Base-by-base conservation (phyloP, 2,888 invertebrate species). In the Dromius quadrimaculatus region DNA sequence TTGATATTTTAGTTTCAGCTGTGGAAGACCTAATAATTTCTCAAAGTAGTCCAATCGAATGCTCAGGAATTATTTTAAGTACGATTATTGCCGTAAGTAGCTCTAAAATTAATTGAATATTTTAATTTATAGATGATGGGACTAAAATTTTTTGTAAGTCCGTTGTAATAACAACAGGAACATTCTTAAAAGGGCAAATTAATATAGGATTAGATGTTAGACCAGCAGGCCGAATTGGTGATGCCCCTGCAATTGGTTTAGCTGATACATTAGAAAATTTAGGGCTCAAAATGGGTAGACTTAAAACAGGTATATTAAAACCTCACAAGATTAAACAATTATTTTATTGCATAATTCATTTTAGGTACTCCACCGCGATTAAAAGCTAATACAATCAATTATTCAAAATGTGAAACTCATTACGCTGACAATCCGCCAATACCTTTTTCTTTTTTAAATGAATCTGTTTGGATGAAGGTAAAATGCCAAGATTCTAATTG, bases 151-250 rank as follows among this genome's bases (percentile, higher is more conserved):
- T 82, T 2, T 86, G 90, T 9, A 85, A 87, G 69, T 83, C 89
- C 43, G 92, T 95, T 4, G 87, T 96, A 2, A 86, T 96, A 74
- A 93, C 95, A 17, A 94, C 95, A 0, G 95, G 95, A 1, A 96
- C 95, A 0, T 96, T 96, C 83, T 84, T 96, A 38, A 88, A 92
- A 72, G 95, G 92, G 0, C 88, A 90, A 78, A 95, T 96, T 65
- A 93, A 92, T 80, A 90, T 94, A 66, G 95, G 95, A 0, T 80
- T 91, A 73, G 88, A 90, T 74, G 84, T 86, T 34, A 85, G 84
- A 73, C 91, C 93, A 1, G 95, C 95, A 19, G 95, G 95, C 0
- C 84, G 94, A 74, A 83, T 93, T n/a, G 92, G 91, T 1, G 94
- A 94, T 83, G 87, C 87, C 71, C 89, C 94, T 0, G 87, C 94